Conservation (phyloP, 2,113 vertebrate genomes). For the Spermophilus dauricus region DNA sequence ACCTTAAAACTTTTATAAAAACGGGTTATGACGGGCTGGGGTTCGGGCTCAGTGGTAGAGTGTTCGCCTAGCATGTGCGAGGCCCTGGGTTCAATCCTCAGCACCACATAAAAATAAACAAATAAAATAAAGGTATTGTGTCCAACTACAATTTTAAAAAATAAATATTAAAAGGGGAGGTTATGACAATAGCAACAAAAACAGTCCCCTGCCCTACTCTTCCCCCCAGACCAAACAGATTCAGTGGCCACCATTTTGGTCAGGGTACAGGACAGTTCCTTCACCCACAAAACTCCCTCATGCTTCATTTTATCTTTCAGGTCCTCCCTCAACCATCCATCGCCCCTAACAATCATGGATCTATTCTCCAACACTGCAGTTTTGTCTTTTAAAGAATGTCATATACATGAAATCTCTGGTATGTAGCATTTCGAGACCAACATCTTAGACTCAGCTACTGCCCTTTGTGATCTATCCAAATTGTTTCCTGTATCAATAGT, state of each 20-base stretch:
- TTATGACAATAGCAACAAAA: not conserved
- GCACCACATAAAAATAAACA: too few species aligned
- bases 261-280: not conserved
- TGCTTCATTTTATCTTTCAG: not conserved
- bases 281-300: not conserved
- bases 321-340: not conserved
- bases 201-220: not conserved
- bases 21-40: not conserved
- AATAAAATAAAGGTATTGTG: too few species aligned
- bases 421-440: not conserved
- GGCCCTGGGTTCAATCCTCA: too few species aligned
- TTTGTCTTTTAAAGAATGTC: not conserved
- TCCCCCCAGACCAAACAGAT: not conserved
- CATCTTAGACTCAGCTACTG: not conserved
- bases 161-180: too few species aligned
- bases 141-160: too few species aligned
- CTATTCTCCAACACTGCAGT: not conserved
- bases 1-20: conserved; percentile 67
- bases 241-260: not conserved
- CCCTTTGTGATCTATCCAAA: not conserved
- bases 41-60: too few species aligned
- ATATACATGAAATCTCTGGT: not conserved
- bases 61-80: too few species aligned
- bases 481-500: not conserved
- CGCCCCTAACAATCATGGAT: not conserved